Base-by-base conservation (phyloP, 2,113 vertebrate genomes). In the Silurus meridionalis region DNA sequence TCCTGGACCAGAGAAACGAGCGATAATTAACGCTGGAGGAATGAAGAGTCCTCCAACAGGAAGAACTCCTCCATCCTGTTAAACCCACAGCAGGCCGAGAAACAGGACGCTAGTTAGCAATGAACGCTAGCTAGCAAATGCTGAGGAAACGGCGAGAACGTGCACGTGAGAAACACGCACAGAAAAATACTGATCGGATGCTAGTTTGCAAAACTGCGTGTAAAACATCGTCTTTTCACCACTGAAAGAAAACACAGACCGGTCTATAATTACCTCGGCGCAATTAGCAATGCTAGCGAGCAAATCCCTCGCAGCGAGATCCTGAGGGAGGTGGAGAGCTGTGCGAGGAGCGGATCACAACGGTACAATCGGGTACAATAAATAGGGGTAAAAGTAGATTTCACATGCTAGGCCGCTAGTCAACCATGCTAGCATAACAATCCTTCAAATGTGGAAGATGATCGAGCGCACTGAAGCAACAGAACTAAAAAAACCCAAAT, bases 201-300 rank as follows among this genome's bases (percentile, higher is more conserved):
- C 37, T 23, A n/a, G 9, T 75, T 6, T n/a, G 72, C 72, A 52
- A 52, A 53, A 21, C 28, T 1, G 46, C 0, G n/a, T 5, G 55
- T 8, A 19, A 11, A 28, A 25, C 37, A 37, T 37, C 37, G 37
- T 37, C 37, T 37, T 37, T 37, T 37, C 37, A 37, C 37, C 37
- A 37, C 37, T 37, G 37, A 79, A 48, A 61, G 8, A 78, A 75
- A 23, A 50, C 14, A 72, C 37, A 19, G 69, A 14, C 72, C 53
- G 50, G 25, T 23, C 13, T 37, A 60, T 60, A 61, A 63, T 50
- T 21, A 48, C 37, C 17, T 60, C 60, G 37, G 37, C 13, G 25
- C 8, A 61, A 6, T 81, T 63, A 50, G 10, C 79, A 63, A 82
- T 50, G 80, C 60, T 64, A 64, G 60, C 60, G 64, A 64, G 80